Base-by-base conservation (phyloP, 2,888 invertebrate species). In the Lasioglossum vierecki region DNA sequence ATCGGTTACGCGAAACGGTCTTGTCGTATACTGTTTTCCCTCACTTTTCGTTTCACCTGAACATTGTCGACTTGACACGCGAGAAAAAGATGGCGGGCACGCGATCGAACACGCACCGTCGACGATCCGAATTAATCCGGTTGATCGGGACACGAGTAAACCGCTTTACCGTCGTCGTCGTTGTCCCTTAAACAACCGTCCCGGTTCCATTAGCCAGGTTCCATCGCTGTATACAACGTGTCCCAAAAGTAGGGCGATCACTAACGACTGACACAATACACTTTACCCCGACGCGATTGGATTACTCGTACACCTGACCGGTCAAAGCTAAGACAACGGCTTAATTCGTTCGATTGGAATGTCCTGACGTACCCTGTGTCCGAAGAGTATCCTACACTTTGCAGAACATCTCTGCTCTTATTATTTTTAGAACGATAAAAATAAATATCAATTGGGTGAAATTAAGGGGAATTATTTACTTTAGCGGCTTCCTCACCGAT, bases 31-130 rank as follows among this genome's bases (percentile, higher is more conserved):
- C 22, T 57, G 60, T 70, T 41, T 11, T 15, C 4, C 30, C 9
- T 35, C n/a, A 15, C 26, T 18, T n/a, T 15, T 22, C 41, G 41
- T 63, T 30, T 46, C 57, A 5, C 22, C 35, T 30, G 68, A 26
- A 60, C 70, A 63, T 53, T 8, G 26, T 35, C 79, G 57, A 5
- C 44, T 79, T 53, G 13, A 74, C 82, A 80, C 63, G 82, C 75
- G 80, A 83, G 78, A 78, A 15, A 63, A 63, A 53, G 53, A 73
- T 78, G 49, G 72, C 49, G 41, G 41, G 66, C 82, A 82, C 82
- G 73, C 82, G 79, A 82, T 80, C 74, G 22, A 79, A 82, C 68
- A 82, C 68, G 68, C 68, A 57, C 15, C 22, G n/a, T 26, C 15
- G 22, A 13, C 46, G 30, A 70, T 70, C 68, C 26, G 80, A 82